Evolutionary conservation across 92 coral and sea anemone species (phyloP).

Genomic region (Nematostella vectensis): DNA sequence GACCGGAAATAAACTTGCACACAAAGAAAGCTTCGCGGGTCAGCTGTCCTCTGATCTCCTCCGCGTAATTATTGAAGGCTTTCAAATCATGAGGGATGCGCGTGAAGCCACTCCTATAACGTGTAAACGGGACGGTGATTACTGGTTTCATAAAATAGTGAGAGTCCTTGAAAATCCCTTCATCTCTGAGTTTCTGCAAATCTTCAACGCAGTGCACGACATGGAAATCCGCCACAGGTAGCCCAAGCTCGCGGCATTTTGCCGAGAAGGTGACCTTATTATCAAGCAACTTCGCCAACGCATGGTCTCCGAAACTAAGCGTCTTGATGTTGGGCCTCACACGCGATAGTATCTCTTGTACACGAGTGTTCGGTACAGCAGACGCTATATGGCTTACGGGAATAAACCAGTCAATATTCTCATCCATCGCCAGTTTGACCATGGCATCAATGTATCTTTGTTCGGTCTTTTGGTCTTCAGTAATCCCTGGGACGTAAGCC

Average conservation of each 20-base stretch:
- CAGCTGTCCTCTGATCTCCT: conserved; percentile 11
- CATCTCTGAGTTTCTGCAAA: conserved; percentile 15
- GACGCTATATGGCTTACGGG: conserved; percentile 34
- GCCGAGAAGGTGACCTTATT: conserved; percentile 23
- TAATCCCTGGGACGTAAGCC: conserved; percentile 25
- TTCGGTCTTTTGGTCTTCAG: too few relatives aligned
- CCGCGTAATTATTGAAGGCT: conserved; percentile 26
- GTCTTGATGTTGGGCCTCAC: conserved; percentile 24
- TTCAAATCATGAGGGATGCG: conserved; percentile 18
- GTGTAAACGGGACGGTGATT: conserved; percentile 7
- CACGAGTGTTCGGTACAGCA: conserved; percentile 20
- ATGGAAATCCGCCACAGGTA: conserved; percentile 21
- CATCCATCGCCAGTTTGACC: conserved; percentile 19
- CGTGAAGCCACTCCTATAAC: conserved; percentile 26
- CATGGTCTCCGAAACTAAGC: conserved; percentile 35
- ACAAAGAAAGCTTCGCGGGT: conserved; percentile 18
- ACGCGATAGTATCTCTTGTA: conserved; percentile 25
- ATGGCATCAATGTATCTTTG: conserved; percentile 33
- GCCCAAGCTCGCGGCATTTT: conserved; percentile 23
- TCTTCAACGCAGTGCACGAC: conserved; percentile 11
- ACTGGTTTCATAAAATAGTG: conserved; percentile 38
- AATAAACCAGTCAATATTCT: conserved; percentile 44
- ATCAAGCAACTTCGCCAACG: conserved; percentile 27
- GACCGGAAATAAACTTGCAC: conserved; percentile 32
- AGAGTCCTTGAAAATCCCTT: conserved; percentile 10